A percentile compares a stretch with the other conserved stretches of the same genome.
phyloP scores from a whole-genome alignment of 2,113 vertebrate genomes.

The Ailuropoda melanoleuca region DNA sequence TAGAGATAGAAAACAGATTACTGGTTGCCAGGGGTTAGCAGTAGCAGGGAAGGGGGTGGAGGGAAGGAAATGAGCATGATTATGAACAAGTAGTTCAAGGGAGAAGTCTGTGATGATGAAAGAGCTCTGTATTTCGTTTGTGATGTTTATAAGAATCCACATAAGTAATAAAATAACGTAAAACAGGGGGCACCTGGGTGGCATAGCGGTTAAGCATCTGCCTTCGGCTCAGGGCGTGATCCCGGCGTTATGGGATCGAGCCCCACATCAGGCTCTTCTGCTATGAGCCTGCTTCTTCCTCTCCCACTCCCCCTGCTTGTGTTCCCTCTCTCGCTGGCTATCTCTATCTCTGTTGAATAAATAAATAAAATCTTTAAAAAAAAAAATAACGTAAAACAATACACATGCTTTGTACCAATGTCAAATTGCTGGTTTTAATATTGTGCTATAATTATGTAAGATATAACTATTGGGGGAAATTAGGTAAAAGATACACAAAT shows the following conservation, averaged over 20 bases:
- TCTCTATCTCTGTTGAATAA: no score
- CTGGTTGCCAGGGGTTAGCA: no score
- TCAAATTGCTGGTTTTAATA: not conserved
- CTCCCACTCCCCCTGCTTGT: no score
- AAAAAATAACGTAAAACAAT: not conserved
- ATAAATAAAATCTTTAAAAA: no score
- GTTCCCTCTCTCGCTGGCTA: no score
- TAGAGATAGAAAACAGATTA: not conserved
- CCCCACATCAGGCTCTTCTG: no score
- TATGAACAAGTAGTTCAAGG: not conserved
- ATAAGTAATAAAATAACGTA: not conserved
- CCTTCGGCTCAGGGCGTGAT: no score
- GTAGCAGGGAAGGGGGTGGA: accelerated
- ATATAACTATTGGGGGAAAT: not conserved
- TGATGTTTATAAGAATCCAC: not conserved
- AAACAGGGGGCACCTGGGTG: no score
- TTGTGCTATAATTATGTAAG: not conserved
- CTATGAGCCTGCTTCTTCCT: no score
- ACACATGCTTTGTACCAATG: not conserved
- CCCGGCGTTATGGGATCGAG: no score
- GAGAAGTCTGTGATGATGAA: not conserved
- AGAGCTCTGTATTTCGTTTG: not conserved
- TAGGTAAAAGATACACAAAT: not conserved
- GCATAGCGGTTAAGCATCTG: no score
- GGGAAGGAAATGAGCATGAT: not conserved